Conservation (phyloP, 2,888 invertebrate genomes). For the Rhamnusium bicolor region DNA sequence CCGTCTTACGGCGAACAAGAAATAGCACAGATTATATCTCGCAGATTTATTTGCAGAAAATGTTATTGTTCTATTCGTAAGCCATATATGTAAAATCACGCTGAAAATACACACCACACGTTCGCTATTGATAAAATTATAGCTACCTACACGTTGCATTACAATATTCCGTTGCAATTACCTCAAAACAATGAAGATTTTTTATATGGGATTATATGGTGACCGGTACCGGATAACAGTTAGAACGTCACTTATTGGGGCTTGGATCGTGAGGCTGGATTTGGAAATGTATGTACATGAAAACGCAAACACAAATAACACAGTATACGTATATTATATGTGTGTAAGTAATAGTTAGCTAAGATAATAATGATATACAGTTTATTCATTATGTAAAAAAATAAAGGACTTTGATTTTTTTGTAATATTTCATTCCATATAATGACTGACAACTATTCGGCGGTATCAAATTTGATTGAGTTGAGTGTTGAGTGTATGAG, state of each 20-base stretch:
- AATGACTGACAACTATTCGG: too few relatives aligned
- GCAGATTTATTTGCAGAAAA: slow-evolving; percentile 48
- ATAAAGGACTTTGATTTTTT: too few relatives aligned
- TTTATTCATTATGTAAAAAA: too few relatives aligned
- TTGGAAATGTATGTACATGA: not conserved
- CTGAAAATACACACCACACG: slow-evolving; percentile 38
- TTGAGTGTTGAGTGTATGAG: too few relatives aligned
- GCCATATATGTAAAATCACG: slow-evolving; percentile 55
- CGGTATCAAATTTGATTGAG: too few relatives aligned
- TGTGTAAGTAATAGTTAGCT: not conserved
- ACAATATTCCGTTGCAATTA: slow-evolving; percentile 31
- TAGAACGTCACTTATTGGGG: not conserved
- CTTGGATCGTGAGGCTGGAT: not conserved
- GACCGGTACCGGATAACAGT: not conserved
- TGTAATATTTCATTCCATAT: too few relatives aligned
- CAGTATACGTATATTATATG: not conserved
- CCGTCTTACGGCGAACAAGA: slow-evolving; percentile 9
- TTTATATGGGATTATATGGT: not conserved
- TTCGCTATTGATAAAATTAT: slow-evolving; percentile 46
- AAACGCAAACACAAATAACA: not conserved
- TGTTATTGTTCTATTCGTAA: slow-evolving; percentile 50
- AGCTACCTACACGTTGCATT: slow-evolving; percentile 43
- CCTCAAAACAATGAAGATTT: slow-evolving; percentile 26
- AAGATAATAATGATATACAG: too few relatives aligned
- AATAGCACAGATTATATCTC: slow-evolving; percentile 44